Base-by-base conservation (phyloP, 2,888 invertebrate genomes). In the Pediacus dermestoides region DNA sequence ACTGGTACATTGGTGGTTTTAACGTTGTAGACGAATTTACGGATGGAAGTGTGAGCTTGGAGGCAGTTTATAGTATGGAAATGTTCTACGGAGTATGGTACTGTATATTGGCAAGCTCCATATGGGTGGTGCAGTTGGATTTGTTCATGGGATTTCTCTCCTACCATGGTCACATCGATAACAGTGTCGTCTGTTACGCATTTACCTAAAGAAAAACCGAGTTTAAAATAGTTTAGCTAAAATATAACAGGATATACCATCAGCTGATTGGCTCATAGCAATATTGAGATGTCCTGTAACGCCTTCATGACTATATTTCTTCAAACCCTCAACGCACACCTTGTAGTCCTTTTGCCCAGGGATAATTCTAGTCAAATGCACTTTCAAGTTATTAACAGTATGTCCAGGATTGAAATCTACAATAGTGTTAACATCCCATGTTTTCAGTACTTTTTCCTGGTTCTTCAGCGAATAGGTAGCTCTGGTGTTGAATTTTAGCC, bases 281-380 rank as follows among this genome's bases (percentile, higher is more conserved):
- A 71, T 35, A 3, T 42, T 59, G 18, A 66, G 18, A 37, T 61
- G 58, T 9, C 57, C 54, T 26, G 54, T 53, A 1, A 64, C 57
- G n/a, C 58, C 60, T 11, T 63, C 58, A 4, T 55, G 48, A 1
- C 49, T 52, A 15, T 44, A 70, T 15, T 47, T 59, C 38, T 63
- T 61, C 11, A 51, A 53, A 2, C 52, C 63, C n/a, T 67, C 64
- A n/a, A 70, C 16, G 45, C 70, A 70, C 10, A 71, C 53, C 56
- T 64, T 64, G 11, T 59, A 54, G 32, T 67, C 61, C 28, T 60
- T 55, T 41, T 67, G 55, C 15, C 58, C 65, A 1, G 66, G 63
- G 10, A 58, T 53, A 2, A 42, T 47, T 27, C 64, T 57, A 2
- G 56, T 65, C 3, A 71, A 18, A 9, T 57, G 52, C 16, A 64